Base-by-base conservation (phyloP, 2,888 invertebrate species). In the Melipona bicolor region DNA sequence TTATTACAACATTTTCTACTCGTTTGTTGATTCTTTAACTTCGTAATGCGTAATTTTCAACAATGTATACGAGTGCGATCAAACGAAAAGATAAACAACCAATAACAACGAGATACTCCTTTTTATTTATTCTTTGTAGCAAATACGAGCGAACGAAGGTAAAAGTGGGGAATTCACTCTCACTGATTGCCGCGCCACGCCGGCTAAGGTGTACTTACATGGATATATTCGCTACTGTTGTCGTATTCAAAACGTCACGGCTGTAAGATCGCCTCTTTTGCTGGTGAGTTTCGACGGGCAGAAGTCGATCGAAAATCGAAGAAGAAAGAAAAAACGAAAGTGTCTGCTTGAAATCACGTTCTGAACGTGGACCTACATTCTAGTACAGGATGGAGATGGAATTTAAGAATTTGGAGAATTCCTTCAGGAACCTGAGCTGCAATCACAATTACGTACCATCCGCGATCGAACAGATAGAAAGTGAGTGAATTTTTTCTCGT, bases 141-240 rank as follows among this genome's bases (percentile, higher is more conserved):
- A 69, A 69, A 69, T 65, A 72, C n/a, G 72, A 85, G 81, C 80
- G 72, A 77, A 67, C 74, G 32, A 43, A 50, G 71, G 84, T 77
- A 86, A 90, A 92, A 91, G 92, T 92, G 92, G 92, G 92, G 90
- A 62, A 87, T 75, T 81, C 80, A 89, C 92, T 92, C 92, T 92
- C 92, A 90, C 92, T 89, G 79, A 56, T 77, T 77, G 67, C 76
- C 77, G 43, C 43, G 43, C 43, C 43, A 9, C 43, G 9, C 43
- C 9, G 43, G 9, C 43, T 43, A 43, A 43, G 43, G 9, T 43
- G 9, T 43, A 43, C 43, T 43, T 43, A 43, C 43, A 1, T 1
- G 43, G 9, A 43, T 43, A 43, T 43, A 9, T 59, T 69, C 71
- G 79, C 50, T 71, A 59, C 50, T 62, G 77, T 76, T 71, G 71